Conservation (phyloP, 2,113 vertebrate genomes). For the Hemiscyllium ocellatum region DNA sequence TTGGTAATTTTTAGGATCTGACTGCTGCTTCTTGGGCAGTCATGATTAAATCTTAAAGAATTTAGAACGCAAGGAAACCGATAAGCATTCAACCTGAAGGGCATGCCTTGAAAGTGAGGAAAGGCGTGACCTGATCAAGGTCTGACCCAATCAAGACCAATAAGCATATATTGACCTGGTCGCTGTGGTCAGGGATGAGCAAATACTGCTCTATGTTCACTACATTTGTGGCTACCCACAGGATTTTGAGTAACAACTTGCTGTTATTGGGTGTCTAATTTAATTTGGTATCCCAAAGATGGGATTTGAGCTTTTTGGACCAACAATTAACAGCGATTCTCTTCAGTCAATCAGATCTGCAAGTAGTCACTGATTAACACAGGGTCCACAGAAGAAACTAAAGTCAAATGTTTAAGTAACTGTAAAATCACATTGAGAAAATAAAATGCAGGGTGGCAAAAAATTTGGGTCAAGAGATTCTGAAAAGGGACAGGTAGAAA, state of each 20-base stretch:
- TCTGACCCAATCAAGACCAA: neutral
- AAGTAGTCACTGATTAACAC: too few species aligned
- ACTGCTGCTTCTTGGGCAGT: neutral
- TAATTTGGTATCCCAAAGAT: too few species aligned
- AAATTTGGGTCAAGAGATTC: neutral
- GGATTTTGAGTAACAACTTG: too few species aligned
- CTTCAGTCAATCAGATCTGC: too few species aligned
- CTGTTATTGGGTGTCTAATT: too few species aligned
- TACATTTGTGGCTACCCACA: too few species aligned
- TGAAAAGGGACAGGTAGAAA: neutral
- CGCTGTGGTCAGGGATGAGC: neutral
- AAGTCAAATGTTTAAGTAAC: too few species aligned
- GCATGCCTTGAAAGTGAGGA: neutral
- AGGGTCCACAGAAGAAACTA: neutral
- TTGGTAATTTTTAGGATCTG: neutral
- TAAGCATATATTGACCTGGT: neutral
- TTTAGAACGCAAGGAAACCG: neutral
- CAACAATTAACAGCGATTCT: too few species aligned
- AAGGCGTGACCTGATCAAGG: neutral
- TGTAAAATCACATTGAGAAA: neutral
- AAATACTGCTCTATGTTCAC: too few species aligned
- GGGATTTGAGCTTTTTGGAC: too few species aligned
- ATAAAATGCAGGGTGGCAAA: neutral
- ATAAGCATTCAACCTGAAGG: neutral
- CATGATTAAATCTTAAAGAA: neutral